A percentile compares a stretch with the other conserved stretches of the same genome.
Conservation (phyloP, 2,888 invertebrate genomes). For the Resseliella maxima region DNA sequence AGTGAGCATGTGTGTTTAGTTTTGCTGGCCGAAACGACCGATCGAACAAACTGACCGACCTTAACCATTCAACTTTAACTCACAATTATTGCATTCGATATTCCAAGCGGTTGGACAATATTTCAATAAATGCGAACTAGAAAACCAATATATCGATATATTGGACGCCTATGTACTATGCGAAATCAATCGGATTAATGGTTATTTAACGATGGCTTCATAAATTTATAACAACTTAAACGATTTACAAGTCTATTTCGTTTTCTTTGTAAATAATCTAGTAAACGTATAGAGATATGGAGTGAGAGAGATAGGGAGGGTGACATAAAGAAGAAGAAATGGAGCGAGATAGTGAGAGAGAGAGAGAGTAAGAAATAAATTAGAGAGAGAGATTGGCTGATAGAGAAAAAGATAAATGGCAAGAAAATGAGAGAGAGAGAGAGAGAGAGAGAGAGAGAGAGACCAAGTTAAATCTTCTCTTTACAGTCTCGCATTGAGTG, state of each 20-base stretch:
- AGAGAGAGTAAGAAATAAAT: no score
- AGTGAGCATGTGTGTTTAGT: background rate
- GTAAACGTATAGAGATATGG: no score
- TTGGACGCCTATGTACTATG: background rate
- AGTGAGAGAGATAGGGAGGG: no score
- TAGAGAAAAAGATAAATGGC: no score
- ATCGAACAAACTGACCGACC: background rate
- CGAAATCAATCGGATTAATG: conserved; percentile 35
- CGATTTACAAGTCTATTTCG: background rate
- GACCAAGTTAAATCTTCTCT: no score
- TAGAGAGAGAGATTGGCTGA: no score
- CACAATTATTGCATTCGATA: background rate
- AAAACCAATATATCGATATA: background rate
- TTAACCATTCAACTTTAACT: background rate
- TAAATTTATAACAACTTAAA: background rate
- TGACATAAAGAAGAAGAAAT: no score
- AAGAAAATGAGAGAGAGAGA: no score
- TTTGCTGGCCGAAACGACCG: background rate
- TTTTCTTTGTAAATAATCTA: background rate
- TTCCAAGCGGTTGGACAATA: conserved; percentile 8
- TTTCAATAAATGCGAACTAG: conserved; percentile 12
- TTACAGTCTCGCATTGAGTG: no score
- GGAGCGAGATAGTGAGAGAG: no score
- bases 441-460: no score
- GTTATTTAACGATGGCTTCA: conserved; percentile 7